Conservation (phyloP, 2,113 vertebrate genomes). For the Micronycteris hirsuta region DNA sequence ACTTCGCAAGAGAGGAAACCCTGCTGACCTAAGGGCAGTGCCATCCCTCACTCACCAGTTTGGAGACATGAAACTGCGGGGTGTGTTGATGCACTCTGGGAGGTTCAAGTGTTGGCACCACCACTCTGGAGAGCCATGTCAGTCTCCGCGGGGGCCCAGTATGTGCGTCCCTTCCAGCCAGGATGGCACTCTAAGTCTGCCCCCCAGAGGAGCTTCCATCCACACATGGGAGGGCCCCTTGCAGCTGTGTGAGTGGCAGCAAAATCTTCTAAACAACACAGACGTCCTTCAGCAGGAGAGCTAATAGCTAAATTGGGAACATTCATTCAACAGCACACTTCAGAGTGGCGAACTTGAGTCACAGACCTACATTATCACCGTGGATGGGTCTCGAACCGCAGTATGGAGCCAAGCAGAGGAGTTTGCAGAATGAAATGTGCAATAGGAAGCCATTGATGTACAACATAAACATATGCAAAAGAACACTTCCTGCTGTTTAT, state of each 20-base stretch:
- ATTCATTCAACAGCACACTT: background rate
- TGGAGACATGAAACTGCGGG: background rate
- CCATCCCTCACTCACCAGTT: background rate
- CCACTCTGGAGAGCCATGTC: background rate
- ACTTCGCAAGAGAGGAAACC: too few relatives aligned
- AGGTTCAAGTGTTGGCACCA: background rate
- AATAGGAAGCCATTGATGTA: background rate
- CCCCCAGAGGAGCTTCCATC: background rate
- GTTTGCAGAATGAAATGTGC: background rate
- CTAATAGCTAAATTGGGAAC: background rate
- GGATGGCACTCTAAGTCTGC: fast-evolving
- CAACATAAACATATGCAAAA: background rate
- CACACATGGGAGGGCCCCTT: background rate
- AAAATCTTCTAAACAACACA: background rate
- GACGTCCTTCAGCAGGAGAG: background rate
- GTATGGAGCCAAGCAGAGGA: background rate
- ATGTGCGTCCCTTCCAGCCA: background rate
- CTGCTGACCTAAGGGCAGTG: background rate
- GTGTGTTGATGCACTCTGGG: background rate
- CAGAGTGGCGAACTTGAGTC: fast-evolving
- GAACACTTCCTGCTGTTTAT: background rate
- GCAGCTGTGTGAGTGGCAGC: background rate
- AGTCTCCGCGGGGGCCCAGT: background rate
- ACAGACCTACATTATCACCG: background rate
- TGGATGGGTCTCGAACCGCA: background rate